Percentiles rank a stretch among this genome's conserved stretches.
Evolutionary conservation across 2,113 vertebrate species (phyloP).

Genomic region (Oceanites oceanicus): DNA sequence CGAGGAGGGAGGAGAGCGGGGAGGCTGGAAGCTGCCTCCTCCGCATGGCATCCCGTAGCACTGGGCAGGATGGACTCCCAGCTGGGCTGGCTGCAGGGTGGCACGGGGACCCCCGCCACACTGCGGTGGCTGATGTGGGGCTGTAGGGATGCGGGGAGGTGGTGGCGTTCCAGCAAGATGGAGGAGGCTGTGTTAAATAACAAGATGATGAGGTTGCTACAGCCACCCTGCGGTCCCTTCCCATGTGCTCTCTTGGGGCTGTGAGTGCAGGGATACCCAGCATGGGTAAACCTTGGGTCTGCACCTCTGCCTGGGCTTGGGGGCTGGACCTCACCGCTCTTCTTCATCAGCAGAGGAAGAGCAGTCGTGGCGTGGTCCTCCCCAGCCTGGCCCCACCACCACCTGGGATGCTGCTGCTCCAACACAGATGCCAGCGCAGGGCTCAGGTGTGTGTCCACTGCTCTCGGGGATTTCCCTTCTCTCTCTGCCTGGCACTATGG

Average conservation of each 20-base stretch:
- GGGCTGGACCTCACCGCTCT: not conserved
- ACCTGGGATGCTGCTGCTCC: constrained; percentile 53
- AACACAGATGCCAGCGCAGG: constrained; percentile 19
- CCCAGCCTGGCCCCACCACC: constrained; percentile 42
- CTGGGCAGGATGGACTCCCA: not conserved
- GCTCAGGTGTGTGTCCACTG: constrained; percentile 65
- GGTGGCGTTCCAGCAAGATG: not conserved
- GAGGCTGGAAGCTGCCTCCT: not conserved
- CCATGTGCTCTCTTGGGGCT: not conserved
- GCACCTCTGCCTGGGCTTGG: not conserved
- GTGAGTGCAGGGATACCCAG: not conserved
- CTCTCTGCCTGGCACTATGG: not conserved
- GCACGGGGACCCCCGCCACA: fast-evolving
- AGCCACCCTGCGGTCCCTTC: not conserved
- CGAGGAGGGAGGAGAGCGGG: not conserved
- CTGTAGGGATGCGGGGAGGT: not conserved
- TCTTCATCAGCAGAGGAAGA: constrained; percentile 32
- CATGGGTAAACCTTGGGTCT: not conserved
- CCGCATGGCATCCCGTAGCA: not conserved
- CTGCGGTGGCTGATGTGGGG: not conserved
- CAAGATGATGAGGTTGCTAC: not conserved
- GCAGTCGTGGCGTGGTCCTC: constrained; percentile 52
- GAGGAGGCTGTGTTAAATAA: not conserved
- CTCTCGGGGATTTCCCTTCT: not conserved
- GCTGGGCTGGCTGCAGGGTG: not conserved